phyloP scores from a whole-genome alignment of 2,797 vertebrate species.

The Hypotaenidia okinawae region DNA sequence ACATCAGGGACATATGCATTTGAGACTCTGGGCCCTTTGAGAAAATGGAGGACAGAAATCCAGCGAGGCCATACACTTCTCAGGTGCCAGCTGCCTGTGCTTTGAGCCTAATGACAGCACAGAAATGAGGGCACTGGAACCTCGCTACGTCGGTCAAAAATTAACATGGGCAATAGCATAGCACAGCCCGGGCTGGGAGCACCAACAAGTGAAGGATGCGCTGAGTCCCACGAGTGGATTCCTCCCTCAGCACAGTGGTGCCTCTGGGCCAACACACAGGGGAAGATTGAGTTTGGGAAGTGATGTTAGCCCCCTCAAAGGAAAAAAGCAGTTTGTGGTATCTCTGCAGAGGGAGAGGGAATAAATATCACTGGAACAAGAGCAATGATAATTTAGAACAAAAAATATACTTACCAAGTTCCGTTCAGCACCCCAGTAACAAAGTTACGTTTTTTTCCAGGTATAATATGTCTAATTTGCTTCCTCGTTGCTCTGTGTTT shows the following conservation, averaged over 20 bases:
- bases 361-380: not conserved
- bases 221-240: fast-evolving
- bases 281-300: not conserved
- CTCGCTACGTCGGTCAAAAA: not conserved
- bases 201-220: not conserved
- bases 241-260: not conserved
- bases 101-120: not conserved
- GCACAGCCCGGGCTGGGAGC: not conserved
- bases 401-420: not conserved
- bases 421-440: not conserved
- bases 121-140: not conserved
- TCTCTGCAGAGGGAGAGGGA: not conserved
- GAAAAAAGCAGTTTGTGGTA: not conserved
- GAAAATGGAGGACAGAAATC: not conserved
- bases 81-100: fast-evolving
- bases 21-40: not conserved
- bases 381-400: not conserved
- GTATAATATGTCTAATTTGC: slow-evolving; percentile 75
- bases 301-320: not conserved
- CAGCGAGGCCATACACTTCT: not conserved
- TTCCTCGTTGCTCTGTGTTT: slow-evolving; percentile 85
- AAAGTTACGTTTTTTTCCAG: slow-evolving; percentile 61
- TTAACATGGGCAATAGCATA: not conserved
- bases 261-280: not conserved
- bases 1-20: not conserved